Evolutionary conservation across 2,888 invertebrate species (phyloP), one percentile per base, ranked within the genome.

Genomic region (Loripinus fragilis): DNA sequence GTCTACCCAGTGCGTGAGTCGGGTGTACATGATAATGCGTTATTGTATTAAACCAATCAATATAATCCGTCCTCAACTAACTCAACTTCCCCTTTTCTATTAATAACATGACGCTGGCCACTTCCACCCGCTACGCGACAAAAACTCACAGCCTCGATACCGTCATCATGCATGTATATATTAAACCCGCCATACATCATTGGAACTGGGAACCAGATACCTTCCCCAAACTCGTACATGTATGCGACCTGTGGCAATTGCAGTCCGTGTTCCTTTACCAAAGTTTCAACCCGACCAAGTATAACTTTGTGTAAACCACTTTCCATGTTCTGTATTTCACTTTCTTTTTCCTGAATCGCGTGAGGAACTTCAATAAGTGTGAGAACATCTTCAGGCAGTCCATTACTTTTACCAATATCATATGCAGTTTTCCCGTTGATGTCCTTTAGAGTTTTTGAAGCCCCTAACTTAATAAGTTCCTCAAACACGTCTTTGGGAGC

Each of bases 271-370:
- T 72, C 48, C 30, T 48, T 66, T n/a, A 82, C 79, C 20, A 79
- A 42, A 38, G 65, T 23, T 33, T 76, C 72, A 48, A 66, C 74
- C 38, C 75, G 55, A 0, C 64, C 76, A n/a, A 65, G 48, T 5
- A 81, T 78, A 0, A 65, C 71, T 28, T 52, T 52, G 55, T 81
- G 78, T 25, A 81, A 41, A 2, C 78, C 81, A n/a, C 52, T 38
- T 65, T 78, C 81, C 76, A 81, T 76, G 33, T 71, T 76, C 41
- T 78, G n/a, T 33, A 81, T 78, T 71, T 74, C 73, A 30, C 30
- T 48, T n/a, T 65, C 64, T 0, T 69, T 73, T 38, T 71, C 25
- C 5, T 20, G 67, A 28, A 81, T 71, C 38, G 76, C 71, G 23
- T 70, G 17, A 8, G 81, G 78, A 25, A 78, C 52, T 74, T 67